Conservation (phyloP, 2,888 invertebrate species). For the Thera obeliscata region DNA sequence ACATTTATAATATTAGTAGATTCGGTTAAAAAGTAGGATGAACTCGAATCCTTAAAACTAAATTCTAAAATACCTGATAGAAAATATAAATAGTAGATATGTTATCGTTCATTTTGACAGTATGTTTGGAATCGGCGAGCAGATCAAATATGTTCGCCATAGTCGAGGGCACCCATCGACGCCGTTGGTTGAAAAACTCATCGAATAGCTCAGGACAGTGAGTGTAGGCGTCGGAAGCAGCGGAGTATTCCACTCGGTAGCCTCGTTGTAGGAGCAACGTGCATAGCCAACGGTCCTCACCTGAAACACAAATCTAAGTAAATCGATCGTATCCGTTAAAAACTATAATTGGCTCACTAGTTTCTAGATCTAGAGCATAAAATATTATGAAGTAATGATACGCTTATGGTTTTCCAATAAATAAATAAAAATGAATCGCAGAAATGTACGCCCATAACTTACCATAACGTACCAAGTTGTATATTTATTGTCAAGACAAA, state of each 20-base stretch:
- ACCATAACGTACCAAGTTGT: too few species aligned
- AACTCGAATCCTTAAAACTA: too few species aligned
- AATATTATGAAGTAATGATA: too few species aligned
- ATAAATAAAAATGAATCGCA: too few species aligned
- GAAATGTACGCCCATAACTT: too few species aligned
- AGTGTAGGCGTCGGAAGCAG: constrained; percentile 97
- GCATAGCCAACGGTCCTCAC: constrained; percentile 98
- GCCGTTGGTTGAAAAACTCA: constrained; percentile 97
- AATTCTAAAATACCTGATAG: constrained; percentile 78
- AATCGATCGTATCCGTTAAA: too few species aligned
- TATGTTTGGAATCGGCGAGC: constrained; percentile 89
- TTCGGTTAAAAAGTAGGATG: too few species aligned
- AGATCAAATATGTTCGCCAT: constrained; percentile 97
- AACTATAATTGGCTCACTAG: too few species aligned
- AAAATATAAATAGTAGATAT: constrained; percentile 92
- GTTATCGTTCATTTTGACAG: constrained; percentile 93
- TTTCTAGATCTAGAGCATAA: too few species aligned
- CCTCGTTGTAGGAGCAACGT: constrained; percentile 96
- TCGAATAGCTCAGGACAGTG: constrained; percentile 96
- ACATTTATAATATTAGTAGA: too few species aligned
- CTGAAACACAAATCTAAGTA: constrained; percentile 56
- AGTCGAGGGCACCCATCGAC: constrained; percentile 98
- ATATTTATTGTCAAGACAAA: too few species aligned
- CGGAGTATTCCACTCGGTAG: constrained; percentile 96
- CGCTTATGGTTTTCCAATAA: too few species aligned